Percentiles rank a stretch among this genome's conserved stretches.
These are phyloP conservation scores for Eospalax fontanierii DNA, from an alignment of 2,797 vertebrate genomes.

Conservation along the genomic window DNA sequence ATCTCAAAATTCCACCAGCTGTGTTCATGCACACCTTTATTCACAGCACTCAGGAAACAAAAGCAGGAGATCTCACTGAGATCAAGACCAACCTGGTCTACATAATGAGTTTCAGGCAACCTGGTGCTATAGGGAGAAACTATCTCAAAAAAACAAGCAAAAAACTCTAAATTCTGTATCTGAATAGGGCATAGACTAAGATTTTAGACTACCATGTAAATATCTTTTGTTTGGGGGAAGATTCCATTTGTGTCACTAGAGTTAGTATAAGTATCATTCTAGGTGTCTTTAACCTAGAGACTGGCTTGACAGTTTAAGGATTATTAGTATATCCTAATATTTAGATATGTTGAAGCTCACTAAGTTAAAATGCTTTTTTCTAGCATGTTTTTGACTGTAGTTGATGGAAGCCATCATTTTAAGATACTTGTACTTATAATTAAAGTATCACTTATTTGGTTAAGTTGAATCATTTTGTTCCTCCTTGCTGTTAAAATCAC, in stretches of 20 bases:
- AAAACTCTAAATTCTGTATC: neutral
- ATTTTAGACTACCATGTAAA: neutral
- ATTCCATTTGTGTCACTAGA: neutral
- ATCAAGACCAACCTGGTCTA: no score
- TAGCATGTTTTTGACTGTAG: neutral
- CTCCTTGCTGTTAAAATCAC: neutral
- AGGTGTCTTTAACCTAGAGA: constrained; percentile 18
- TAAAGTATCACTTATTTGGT: neutral
- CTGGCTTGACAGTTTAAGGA: neutral
- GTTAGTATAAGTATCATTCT: neutral
- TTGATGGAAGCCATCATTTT: neutral
- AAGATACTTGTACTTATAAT: constrained; percentile 25
- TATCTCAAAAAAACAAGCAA: no score
- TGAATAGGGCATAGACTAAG: constrained; percentile 5
- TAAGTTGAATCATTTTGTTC: neutral
- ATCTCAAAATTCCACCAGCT: neutral
- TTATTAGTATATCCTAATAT: neutral
- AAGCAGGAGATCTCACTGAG: no score
- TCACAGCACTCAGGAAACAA: no score
- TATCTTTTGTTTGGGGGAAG: neutral
- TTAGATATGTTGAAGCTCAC: neutral
- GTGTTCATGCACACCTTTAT: no score
- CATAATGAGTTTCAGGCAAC: no score
- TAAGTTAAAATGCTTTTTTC: constrained; percentile 20
- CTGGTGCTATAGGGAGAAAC: no score